These are phyloP conservation scores for Chaetura pelagica DNA, from an alignment of 2,113 vertebrate genomes.

Conservation along the genomic window DNA sequence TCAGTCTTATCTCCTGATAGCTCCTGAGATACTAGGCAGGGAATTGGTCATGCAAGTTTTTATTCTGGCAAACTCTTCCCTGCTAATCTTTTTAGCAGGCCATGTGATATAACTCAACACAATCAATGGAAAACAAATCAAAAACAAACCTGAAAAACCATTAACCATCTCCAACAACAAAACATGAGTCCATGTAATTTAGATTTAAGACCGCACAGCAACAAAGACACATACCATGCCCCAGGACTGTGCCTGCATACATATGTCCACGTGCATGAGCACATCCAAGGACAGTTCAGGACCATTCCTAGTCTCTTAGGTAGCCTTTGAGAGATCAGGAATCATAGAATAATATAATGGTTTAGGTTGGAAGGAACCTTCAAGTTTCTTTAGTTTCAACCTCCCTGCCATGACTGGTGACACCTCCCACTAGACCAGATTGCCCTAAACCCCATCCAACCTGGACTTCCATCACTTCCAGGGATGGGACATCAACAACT, in stretches of 20 bases:
- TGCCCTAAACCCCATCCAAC: too few species aligned
- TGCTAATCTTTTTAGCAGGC: neutral
- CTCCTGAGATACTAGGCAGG: neutral
- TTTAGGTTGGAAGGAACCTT: too few species aligned
- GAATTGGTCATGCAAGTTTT: neutral
- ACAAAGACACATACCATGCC: fast-evolving
- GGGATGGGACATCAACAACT: too few species aligned
- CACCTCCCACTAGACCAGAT: too few species aligned
- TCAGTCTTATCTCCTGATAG: neutral
- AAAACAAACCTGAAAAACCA: neutral
- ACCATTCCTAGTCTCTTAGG: neutral
- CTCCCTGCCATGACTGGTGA: too few species aligned
- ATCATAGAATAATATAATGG: too few species aligned
- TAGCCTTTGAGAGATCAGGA: neutral
- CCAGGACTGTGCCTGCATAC: neutral
- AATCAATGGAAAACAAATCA: neutral
- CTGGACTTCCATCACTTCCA: too few species aligned
- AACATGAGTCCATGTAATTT: neutral
- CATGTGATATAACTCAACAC: neutral
- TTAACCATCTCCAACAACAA: neutral
- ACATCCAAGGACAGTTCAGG: neutral
- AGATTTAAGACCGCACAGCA: neutral
- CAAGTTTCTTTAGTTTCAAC: too few species aligned
- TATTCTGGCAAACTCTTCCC: neutral
- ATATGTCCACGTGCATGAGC: fast-evolving